Conservation (phyloP, 1,140 invertebrate species). For the Harpegnathos saltator region DNA sequence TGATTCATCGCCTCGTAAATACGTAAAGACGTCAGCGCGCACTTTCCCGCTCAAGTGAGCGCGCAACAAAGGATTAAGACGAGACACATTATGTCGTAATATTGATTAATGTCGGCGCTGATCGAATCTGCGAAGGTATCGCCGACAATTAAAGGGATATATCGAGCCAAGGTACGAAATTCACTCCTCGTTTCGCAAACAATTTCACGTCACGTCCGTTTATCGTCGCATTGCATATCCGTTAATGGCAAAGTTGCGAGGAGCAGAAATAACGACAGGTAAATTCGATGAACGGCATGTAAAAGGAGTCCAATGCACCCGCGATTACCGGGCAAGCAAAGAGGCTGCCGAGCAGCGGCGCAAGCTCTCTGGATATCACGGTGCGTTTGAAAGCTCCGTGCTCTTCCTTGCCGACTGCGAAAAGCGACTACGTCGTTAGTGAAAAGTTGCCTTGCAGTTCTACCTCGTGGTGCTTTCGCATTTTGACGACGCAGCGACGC, state of each 20-base stretch:
- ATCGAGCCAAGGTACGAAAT: background rate
- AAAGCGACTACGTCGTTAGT: background rate
- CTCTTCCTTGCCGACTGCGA: slow-evolving; percentile 57
- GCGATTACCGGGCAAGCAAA: slow-evolving; percentile 29
- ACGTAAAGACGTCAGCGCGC: slow-evolving; percentile 54
- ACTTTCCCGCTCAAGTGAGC: slow-evolving; percentile 25
- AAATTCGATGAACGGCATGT: background rate
- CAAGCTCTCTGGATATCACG: slow-evolving; percentile 30
- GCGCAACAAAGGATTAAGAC: background rate
- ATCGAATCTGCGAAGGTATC: background rate
- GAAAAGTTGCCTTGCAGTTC: slow-evolving; percentile 60
- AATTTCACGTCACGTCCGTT: background rate
- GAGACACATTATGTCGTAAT: background rate
- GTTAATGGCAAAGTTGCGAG: slow-evolving; percentile 22
- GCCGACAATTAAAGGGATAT: background rate
- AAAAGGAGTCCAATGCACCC: background rate
- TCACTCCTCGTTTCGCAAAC: background rate
- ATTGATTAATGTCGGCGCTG: background rate
- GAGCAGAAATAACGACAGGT: slow-evolving; percentile 16
- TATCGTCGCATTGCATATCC: background rate
- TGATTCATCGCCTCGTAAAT: slow-evolving; percentile 84
- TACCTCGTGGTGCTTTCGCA: slow-evolving; percentile 42
- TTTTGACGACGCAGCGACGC: background rate
- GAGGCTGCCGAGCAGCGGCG: background rate
- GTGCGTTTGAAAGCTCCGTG: slow-evolving; percentile 15